Evolutionary conservation across 2,797 vertebrate genomes (phyloP), one percentile per base, ranked within the genome.

Genomic region (Hydrolagus colliei): DNA sequence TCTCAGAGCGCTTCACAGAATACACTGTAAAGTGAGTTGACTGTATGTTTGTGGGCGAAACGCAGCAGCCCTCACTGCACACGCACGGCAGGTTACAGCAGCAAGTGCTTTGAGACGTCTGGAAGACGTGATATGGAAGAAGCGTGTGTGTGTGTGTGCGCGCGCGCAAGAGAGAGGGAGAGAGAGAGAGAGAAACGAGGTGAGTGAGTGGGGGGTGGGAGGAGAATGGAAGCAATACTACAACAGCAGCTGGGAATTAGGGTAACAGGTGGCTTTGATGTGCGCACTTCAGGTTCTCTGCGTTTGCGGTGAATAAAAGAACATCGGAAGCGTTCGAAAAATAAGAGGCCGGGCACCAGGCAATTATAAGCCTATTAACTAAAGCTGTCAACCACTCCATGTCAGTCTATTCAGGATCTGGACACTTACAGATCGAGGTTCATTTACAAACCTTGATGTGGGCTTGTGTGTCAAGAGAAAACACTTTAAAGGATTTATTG

Each of bases 401-500:
- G 61, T 82, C 79, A 82, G 79, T 67, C 68, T 32, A 68, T 82
- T 82, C 79, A 82, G 65, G 27, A 68, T 20, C 63, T 20, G 9
- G 27, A 82, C 78, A 82, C 86, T 87, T 89, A 87, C 86, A 68
- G 88, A 86, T 86, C 62, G 20, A 72, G 73, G 80, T 63, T 72
- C 86, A 78, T 72, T 88, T 88, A 86, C 88, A 88, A 88, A 86
- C 88, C 87, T 89, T 89, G 87, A 89, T 90, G 88, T 89, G 87
- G 89, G 87, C 88, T 87, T 86, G 84, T 72, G 86, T 86, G 87
- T 79, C 86, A 82, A 82, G 20, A n/a, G 63, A 78, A 86, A 20
- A 87, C 88, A 88, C 88, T 90, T 89, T 87, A 88, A 88, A 87
- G 88, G 89, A 91, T 90, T 90, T 90, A 89, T 89, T 87, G 86